Base-by-base conservation (phyloP, 1,140 invertebrate genomes). In the Meloidogyne floridensis region DNA sequence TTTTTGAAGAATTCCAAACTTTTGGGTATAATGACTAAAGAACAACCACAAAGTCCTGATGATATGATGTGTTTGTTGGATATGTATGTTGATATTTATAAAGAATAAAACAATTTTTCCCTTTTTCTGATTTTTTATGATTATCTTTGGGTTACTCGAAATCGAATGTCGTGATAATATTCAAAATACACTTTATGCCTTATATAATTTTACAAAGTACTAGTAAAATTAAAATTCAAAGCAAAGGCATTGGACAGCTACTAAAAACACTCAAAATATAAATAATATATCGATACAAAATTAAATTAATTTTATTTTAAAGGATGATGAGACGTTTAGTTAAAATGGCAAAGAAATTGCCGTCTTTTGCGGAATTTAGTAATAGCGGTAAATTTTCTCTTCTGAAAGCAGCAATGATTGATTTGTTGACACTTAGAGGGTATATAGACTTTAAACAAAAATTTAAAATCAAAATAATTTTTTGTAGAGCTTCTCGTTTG, bases 351-450 rank as follows among this genome's bases (percentile, higher is more conserved):
- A 89, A 89, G 83, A 84, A 85, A 73, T 69, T 89, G 42, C 84
- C 86, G 20, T 47, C 83, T 0, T 89, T 89, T 85, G 82, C 84
- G 42, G 82, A 86, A 8, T 74, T 89, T 9, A 86, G 77, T 2
- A 81, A 88, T 13, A 85, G 87, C 20, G 87, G 86, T 43, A 89
- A 89, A 72, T 86, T 90, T 65, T 75, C 80, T 11, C 75, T 89
- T 73, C 81, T 89, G 47, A 89, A 97, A 91, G 95, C 65, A 18
- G 84, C 80, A 54, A 88, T 88, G 86, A 84, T 89, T 74, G 81
- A 88, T 32, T 81, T 88, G 81, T 72, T 89, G 9, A 88, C 87
- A 20, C 81, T 88, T 43, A 81, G 87, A 54, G 86, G 80, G 47
- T 82, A 47, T 7, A 20, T 18, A 6, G 11, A 18, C 59, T 75